Base-by-base conservation (phyloP, 2,797 vertebrate species). In the Anguilla anguilla region DNA sequence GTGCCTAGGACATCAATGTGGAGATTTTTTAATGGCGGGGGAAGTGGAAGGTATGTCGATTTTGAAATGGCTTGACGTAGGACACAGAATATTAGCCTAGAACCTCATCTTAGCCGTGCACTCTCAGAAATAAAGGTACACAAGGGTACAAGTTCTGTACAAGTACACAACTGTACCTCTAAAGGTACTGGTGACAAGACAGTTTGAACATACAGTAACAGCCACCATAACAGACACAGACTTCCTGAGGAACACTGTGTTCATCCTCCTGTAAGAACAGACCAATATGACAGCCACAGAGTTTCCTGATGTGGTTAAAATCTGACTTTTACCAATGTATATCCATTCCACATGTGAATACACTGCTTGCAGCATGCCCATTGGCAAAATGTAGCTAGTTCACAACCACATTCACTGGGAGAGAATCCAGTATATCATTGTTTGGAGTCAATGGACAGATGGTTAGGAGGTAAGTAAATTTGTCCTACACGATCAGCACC, bases 31-130 rank as follows among this genome's bases (percentile, higher is more conserved):
- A 61, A 17, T 25, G 59, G 19, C 15, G 22, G 17, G n/a, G 64
- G 25, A n/a, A 10, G 64, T 13, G 6, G 69, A 28, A n/a, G 10
- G 28, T 72, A 72, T 11, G 28, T 31, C n/a, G 35, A 25, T 87
- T 46, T 82, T 82, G 86, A 86, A 88, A 87, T 46, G n/a, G 81
- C 35, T 83, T 87, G 84, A 84, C 28, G 49, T 87, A 22, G 91
- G 89, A 91, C 89, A 91, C 51, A 90, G 88, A 92, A 89, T 89
- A 89, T 81, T 86, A 91, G 85, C 89, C 86, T 87, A 87, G 87
- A 89, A 89, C 87, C 86, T 91, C 92, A 88, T 87, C 87, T 28
- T 90, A 69, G 64, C 64, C 64, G n/a, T 46, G 6, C 43, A 46
- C 43, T 46, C 43, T 46, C 43, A 46, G 43, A 46, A 46, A 46